Conservation (phyloP, 1,140 invertebrate genomes). For the Aphaenogaster rudis region DNA sequence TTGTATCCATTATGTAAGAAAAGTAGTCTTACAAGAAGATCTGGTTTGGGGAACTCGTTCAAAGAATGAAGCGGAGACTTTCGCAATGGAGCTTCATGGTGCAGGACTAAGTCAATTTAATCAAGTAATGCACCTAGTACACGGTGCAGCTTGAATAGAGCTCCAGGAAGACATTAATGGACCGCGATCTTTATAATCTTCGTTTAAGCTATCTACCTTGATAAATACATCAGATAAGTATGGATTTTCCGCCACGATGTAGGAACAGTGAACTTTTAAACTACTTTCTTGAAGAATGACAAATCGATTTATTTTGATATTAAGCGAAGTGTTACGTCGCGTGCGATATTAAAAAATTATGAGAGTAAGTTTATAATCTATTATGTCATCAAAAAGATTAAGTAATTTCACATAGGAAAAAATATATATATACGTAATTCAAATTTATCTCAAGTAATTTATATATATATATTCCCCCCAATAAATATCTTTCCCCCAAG, state of each 20-base stretch:
- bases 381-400: neutral
- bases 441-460: neutral
- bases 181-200: conserved; percentile 61
- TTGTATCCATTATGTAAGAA: conserved; percentile 43
- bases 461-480: neutral
- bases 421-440: neutral
- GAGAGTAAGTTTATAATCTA: neutral
- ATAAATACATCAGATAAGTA: conserved; percentile 55
- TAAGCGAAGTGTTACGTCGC: neutral
- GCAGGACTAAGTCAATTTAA: conserved; percentile 57
- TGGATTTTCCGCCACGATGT: conserved; percentile 29
- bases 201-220: conserved; percentile 59
- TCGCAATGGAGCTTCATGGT: conserved; percentile 42
- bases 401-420: neutral
- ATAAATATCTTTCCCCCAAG: neutral
- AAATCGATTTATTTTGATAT: conserved; percentile 22
- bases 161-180: conserved; percentile 60
- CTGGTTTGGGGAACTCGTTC: conserved; percentile 8
- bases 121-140: conserved; percentile 63
- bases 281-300: conserved; percentile 13
- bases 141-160: conserved; percentile 51
- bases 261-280: conserved; percentile 29
- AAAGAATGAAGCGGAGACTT: conserved; percentile 42
- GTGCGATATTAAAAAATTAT: conserved; percentile 11
- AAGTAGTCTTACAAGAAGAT: conserved; percentile 23